Evolutionary conservation across 2,888 invertebrate species (phyloP).

Genomic region (Cataglyphis livida): DNA sequence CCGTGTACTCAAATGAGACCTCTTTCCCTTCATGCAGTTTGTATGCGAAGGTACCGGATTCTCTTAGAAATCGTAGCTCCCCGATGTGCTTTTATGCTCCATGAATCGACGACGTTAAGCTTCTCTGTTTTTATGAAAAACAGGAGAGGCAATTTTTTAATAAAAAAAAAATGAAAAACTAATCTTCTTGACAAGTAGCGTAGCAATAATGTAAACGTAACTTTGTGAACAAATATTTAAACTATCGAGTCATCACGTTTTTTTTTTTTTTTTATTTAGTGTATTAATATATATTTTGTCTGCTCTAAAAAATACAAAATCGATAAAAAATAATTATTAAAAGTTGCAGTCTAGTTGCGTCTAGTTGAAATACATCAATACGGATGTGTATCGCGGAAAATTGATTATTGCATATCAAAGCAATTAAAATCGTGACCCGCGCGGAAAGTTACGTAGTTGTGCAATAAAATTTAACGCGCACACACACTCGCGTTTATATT

Average conservation of each 20-base stretch:
- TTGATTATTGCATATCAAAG: neutral
- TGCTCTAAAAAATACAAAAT: neutral
- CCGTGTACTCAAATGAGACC: slow-evolving; percentile 11
- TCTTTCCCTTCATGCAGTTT: slow-evolving; percentile 4
- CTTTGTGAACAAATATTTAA: slow-evolving; percentile 13
- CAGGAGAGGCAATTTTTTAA: neutral
- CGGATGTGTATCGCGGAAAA: neutral
- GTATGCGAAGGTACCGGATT: slow-evolving; percentile 11
- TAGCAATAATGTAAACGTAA: neutral
- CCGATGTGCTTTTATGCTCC: slow-evolving; percentile 26
- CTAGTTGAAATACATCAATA: neutral
- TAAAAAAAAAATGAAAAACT: neutral
- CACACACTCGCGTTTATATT: slow-evolving; percentile 14
- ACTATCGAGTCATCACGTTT: neutral
- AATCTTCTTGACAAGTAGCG: neutral
- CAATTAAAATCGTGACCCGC: neutral
- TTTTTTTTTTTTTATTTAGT: neutral
- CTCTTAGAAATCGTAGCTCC: slow-evolving; percentile 15
- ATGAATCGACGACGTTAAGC: neutral
- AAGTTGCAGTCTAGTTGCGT: neutral
- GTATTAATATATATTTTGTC: too few relatives aligned
- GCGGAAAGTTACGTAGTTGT: neutral
- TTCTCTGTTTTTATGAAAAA: neutral
- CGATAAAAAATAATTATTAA: neutral
- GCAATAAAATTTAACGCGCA: neutral